These are phyloP conservation scores for Lonchura striata DNA, from an alignment of 2,113 vertebrate genomes.

Conservation along the genomic window DNA sequence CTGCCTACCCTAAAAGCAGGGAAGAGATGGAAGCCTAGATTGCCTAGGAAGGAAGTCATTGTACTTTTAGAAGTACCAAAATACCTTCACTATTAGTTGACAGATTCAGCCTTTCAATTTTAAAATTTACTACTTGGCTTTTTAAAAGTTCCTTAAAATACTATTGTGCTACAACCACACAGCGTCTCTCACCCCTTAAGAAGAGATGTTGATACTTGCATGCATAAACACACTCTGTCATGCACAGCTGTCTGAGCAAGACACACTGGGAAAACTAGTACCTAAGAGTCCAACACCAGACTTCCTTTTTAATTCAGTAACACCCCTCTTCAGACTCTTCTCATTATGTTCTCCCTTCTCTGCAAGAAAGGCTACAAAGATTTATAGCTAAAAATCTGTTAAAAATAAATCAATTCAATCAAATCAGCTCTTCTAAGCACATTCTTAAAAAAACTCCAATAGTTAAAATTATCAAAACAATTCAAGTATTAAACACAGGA, in stretches of 20 bases:
- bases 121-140: background rate
- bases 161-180: background rate
- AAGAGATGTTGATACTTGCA: background rate
- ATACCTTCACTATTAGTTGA: background rate
- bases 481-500: background rate
- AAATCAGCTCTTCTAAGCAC: background rate
- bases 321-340: background rate
- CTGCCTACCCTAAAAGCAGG: background rate
- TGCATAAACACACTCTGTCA: background rate
- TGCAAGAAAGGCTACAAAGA: background rate
- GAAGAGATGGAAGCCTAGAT: background rate
- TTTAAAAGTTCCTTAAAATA: background rate
- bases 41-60: background rate
- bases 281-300: background rate
- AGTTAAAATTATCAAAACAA: background rate
- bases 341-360: background rate
- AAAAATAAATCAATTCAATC: background rate
- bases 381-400: background rate
- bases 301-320: background rate
- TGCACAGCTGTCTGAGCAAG: background rate
- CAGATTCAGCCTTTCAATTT: background rate
- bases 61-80: background rate
- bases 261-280: background rate
- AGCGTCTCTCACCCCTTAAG: background rate
- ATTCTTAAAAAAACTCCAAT: background rate